Conservation (phyloP, 2,797 vertebrate species). For the Geotrypetes seraphini region DNA sequence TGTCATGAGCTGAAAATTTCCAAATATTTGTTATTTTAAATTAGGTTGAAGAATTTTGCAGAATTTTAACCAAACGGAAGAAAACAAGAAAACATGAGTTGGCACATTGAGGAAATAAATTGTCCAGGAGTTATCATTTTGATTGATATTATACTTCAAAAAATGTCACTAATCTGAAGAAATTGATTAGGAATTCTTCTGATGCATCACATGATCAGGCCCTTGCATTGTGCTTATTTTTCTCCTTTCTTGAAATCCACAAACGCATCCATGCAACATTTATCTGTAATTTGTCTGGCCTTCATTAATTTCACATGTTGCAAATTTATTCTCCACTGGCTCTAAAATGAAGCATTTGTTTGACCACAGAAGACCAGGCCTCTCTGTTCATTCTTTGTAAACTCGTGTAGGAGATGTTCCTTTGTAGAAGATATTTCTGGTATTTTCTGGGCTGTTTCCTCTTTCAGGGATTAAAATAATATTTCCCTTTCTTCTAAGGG, state of each 20-base stretch:
- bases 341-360: slow-evolving; percentile 36
- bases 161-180: slow-evolving; percentile 24
- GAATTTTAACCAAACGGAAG: too few species aligned
- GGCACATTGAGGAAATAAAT: slow-evolving; percentile 60
- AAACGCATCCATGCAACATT: slow-evolving; percentile 30
- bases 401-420: slow-evolving; percentile 80
- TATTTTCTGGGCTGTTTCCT: slow-evolving; percentile 84
- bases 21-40: too few species aligned
- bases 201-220: slow-evolving; percentile 34
- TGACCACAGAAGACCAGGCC: slow-evolving; percentile 17
- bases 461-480: slow-evolving; percentile 90
- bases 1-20: too few species aligned
- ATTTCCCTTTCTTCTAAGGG: slow-evolving; percentile 81
- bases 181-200: slow-evolving; percentile 24
- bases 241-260: slow-evolving; percentile 34
- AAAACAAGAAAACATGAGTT: slow-evolving; percentile 44
- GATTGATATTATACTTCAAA: slow-evolving; percentile 28
- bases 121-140: slow-evolving; percentile 29
- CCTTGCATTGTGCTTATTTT: slow-evolving; percentile 56
- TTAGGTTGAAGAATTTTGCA: too few species aligned
- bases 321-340: slow-evolving; percentile 27
- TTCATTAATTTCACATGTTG: slow-evolving; percentile 41
- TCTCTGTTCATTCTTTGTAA: slow-evolving; percentile 74
- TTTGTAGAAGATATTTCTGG: slow-evolving; percentile 95
- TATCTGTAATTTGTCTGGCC: slow-evolving; percentile 41